Evolutionary conservation across 2,113 vertebrate genomes (phyloP).

Genomic region (Eupsittula cactorum): DNA sequence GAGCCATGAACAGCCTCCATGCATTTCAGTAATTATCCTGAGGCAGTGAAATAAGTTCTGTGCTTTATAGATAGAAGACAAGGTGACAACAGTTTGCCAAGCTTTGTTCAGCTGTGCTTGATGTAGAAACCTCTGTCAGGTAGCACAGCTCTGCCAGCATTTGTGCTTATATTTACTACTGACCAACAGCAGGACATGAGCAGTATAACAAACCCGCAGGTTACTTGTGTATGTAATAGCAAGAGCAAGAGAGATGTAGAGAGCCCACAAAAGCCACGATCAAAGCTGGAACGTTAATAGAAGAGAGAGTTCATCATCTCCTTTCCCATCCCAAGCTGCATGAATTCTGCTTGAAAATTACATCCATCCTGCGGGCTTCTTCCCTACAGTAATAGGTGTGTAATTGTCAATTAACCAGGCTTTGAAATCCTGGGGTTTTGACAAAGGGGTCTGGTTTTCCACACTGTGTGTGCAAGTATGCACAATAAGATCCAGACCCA

Average conservation of each 20-base stretch:
- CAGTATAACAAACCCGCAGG: not conserved
- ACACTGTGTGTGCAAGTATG: not conserved
- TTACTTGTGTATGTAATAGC: not conserved
- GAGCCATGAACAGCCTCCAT: fast-evolving
- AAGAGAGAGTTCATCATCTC: not conserved
- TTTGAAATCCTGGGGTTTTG: not conserved
- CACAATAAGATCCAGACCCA: conserved; percentile 69
- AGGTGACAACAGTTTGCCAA: not conserved
- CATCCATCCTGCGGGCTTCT: not conserved
- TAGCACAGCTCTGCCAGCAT: not conserved
- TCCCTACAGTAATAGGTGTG: not conserved
- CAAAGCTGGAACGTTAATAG: not conserved
- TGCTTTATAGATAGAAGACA: not conserved
- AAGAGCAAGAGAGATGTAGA: not conserved
- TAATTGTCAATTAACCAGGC: not conserved
- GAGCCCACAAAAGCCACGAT: not conserved
- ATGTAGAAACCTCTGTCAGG: not conserved
- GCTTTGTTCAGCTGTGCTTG: fast-evolving
- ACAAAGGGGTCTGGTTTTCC: conserved; percentile 2
- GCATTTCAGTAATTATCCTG: not conserved
- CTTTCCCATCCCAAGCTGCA: not conserved
- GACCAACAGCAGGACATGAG: not conserved
- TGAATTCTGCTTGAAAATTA: not conserved
- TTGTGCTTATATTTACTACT: not conserved
- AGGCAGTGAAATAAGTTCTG: not conserved